Evolutionary conservation across 2,888 invertebrate species (phyloP).

Genomic region (Chorisops tibialis): DNA sequence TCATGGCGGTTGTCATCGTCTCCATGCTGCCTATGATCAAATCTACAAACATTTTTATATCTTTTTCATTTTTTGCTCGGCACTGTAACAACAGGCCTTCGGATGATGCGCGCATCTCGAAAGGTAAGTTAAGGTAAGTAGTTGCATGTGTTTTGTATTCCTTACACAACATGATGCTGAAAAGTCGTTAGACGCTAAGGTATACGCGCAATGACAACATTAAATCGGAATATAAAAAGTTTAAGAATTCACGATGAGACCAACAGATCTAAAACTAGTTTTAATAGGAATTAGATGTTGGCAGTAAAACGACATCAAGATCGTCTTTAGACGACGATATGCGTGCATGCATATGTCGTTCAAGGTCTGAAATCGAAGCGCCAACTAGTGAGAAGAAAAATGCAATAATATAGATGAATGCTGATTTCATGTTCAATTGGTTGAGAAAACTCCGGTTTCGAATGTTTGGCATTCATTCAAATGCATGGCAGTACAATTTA

Average conservation of each 20-base stretch:
- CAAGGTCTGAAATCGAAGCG: no score
- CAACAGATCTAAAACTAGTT: not conserved
- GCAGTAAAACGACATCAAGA: no score
- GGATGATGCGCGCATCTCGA: not conserved
- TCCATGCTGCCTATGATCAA: not conserved
- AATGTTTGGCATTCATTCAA: no score
- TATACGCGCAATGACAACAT: constrained; percentile 18
- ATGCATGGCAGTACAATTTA: no score
- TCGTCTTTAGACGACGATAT: no score
- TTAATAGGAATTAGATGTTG: no score
- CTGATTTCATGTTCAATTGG: no score
- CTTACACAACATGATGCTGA: not conserved
- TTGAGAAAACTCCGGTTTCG: no score
- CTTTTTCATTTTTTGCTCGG: not conserved
- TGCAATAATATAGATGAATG: no score
- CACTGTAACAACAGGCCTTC: not conserved
- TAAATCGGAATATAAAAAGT: constrained; percentile 2
- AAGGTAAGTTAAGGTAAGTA: not conserved
- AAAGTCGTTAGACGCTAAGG: constrained; percentile 14
- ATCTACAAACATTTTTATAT: not conserved
- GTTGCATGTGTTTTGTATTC: constrained; percentile 1
- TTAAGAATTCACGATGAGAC: not conserved
- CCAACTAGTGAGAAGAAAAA: no score
- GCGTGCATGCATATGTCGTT: no score
- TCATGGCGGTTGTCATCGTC: not conserved